Base-by-base conservation (phyloP, 2,888 invertebrate genomes). In the Eupithecia inturbata region DNA sequence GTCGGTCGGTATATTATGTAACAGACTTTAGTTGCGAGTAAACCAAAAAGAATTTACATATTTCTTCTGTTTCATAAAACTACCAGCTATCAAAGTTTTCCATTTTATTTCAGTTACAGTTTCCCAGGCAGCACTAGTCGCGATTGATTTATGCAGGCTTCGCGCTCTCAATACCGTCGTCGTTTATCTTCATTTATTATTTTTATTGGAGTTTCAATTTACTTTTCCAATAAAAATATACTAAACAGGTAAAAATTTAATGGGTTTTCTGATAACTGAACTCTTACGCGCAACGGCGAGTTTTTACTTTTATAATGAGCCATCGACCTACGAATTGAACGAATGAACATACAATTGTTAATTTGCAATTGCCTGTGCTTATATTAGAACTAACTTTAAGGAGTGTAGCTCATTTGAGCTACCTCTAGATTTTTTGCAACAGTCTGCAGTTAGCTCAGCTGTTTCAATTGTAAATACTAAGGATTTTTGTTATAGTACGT, bases 101-200 rank as follows among this genome's bases (percentile, higher is more conserved):
- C 49, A 53, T 57, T 12, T 5, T 57, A 57, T 57, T 57, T 26
- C 57, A 57, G 53, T 53, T 22, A 9, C n/a, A n/a, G 7, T 49
- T 22, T 53, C 22, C 53, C 3, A 53, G 57, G 14, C 57, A 68
- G 63, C 62, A 22, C 72, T 63, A 63, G 22, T 26, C 22, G 60
- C 41, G 74, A 72, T 73, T 80, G 80, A 81, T 81, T 81, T 80
- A 81, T 77, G 78, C 70, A 73, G 76, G 76, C 75, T 77, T 75
- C 74, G 71, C 67, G 69, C 74, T 75, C 76, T 77, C 78, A 72
- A 76, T 77, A 75, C 73, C 62, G 72, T 26, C 53, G 66, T 70
- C 73, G 74, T 79, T 80, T 78, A 75, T 79, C 78, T 73, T 70
- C 76, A 79, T 77, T 77, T 78, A 78, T 76, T 76, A 78, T 77